phyloP scores from a whole-genome alignment of 1,140 invertebrate species.

The Apis florea region DNA sequence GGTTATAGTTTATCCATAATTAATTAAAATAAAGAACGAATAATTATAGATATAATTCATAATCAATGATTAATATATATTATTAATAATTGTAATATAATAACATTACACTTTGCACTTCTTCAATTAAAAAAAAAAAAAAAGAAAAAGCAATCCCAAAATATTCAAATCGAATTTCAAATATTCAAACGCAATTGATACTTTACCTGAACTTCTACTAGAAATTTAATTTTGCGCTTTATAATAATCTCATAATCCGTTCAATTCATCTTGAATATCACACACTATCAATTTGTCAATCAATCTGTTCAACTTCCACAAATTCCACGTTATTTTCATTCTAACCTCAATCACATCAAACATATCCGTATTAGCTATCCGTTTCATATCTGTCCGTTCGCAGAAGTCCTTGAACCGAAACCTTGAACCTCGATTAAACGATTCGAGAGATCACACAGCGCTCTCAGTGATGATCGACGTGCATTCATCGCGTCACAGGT shows the following conservation, averaged over 20 bases:
- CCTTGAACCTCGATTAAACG: conserved; percentile 28
- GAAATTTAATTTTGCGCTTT: not conserved
- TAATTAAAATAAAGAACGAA: too few relatives aligned
- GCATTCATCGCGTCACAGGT: conserved; percentile 3
- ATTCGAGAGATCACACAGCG: conserved; percentile 3
- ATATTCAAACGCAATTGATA: too few relatives aligned
- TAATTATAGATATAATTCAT: too few relatives aligned
- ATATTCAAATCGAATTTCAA: not conserved
- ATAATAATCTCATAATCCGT: not conserved
- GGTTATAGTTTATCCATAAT: too few relatives aligned
- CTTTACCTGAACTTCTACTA: not conserved
- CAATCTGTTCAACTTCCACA: not conserved
- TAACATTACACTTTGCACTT: too few relatives aligned
- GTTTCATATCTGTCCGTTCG: not conserved
- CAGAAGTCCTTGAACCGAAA: conserved; percentile 14
- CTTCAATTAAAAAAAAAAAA: too few relatives aligned
- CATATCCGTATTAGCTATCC: not conserved
- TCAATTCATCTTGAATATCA: not conserved
- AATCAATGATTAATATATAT: too few relatives aligned
- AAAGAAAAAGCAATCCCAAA: not conserved
- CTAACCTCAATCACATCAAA: not conserved
- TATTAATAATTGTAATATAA: too few relatives aligned
- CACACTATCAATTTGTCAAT: not conserved
- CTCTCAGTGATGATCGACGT: not conserved
- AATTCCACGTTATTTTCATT: not conserved